phyloP scores from a whole-genome alignment of 2,113 vertebrate genomes.

The Xenopus borealis region DNA sequence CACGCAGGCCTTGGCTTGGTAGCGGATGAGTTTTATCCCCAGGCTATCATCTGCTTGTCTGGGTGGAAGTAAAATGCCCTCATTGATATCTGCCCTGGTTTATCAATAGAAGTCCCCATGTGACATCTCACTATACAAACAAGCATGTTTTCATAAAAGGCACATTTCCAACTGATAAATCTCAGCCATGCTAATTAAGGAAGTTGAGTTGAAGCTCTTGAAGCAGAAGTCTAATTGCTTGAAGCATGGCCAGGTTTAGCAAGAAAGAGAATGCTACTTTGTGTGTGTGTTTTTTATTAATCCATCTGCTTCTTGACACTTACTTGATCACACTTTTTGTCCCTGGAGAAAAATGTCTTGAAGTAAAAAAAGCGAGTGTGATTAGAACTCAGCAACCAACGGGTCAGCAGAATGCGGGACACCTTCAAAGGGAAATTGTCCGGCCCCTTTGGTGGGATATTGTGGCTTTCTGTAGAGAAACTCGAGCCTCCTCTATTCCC shows the following conservation, averaged over 20 bases:
- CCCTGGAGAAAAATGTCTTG: constrained; percentile 26
- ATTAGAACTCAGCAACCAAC: constrained; percentile 15
- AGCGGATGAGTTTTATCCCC: background rate
- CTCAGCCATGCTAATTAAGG: background rate
- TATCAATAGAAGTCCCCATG: background rate
- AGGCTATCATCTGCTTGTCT: background rate
- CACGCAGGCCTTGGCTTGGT: too few relatives aligned
- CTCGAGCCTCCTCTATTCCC: constrained; percentile 16
- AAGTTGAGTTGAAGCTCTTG: constrained; percentile 6
- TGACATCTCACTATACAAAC: background rate
- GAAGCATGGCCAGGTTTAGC: constrained; percentile 31
- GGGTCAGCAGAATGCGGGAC: constrained; percentile 10
- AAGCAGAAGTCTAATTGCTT: constrained; percentile 17
- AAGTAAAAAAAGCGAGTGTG: constrained; percentile 20
- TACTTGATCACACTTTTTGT: constrained; percentile 12
- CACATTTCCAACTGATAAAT: background rate
- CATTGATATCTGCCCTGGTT: background rate
- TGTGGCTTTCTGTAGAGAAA: constrained; percentile 14
- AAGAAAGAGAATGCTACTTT: constrained; percentile 32
- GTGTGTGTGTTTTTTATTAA: constrained; percentile 23
- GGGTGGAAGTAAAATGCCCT: background rate
- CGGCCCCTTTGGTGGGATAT: constrained; percentile 1
- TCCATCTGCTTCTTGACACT: constrained; percentile 32
- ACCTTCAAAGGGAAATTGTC: constrained; percentile 7
- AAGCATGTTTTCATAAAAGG: background rate